A percentile compares a stretch with the other conserved stretches of the same genome.
Conservation (phyloP, 2,797 vertebrate genomes). For the Avahi laniger region DNA sequence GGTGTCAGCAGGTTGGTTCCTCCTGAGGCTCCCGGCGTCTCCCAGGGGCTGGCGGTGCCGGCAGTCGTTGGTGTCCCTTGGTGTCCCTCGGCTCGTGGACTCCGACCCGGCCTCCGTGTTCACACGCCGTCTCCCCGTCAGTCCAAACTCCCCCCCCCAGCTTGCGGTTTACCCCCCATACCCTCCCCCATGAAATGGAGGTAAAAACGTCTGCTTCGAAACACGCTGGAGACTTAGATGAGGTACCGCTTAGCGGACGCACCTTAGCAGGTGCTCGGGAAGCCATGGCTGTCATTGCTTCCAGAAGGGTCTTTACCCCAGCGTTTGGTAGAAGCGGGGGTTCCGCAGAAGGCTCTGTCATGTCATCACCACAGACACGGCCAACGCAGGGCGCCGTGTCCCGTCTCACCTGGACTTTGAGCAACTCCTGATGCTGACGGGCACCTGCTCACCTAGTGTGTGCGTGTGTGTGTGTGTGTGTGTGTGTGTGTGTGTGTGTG, state of each 20-base stretch:
- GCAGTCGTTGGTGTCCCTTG: no score
- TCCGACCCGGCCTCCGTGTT: not conserved
- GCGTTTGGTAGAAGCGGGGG: no score
- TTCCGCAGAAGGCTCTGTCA: not conserved
- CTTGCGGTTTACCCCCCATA: not conserved
- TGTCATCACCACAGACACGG: fast-evolving
- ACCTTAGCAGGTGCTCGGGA: not conserved
- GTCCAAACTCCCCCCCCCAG: not conserved
- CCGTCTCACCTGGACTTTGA: not conserved
- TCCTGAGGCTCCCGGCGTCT: not conserved
- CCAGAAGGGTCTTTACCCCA: not conserved
- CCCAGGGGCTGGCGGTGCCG: no score
- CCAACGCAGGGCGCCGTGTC: fast-evolving
- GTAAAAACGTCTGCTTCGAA: not conserved
- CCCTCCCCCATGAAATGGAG: not conserved
- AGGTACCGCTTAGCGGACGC: not conserved
- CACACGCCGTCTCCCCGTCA: not conserved
- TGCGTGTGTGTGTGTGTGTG: not conserved
- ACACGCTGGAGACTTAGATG: not conserved
- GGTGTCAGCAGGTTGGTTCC: not conserved
- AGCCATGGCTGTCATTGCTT: not conserved
- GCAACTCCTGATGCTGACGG: not conserved
- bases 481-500: no score
- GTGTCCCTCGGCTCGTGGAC: no score
- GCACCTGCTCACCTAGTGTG: not conserved